Evolutionary conservation across 2,113 vertebrate species (phyloP), one percentile per base, ranked within the genome.

Genomic region (Tapirus terrestris): DNA sequence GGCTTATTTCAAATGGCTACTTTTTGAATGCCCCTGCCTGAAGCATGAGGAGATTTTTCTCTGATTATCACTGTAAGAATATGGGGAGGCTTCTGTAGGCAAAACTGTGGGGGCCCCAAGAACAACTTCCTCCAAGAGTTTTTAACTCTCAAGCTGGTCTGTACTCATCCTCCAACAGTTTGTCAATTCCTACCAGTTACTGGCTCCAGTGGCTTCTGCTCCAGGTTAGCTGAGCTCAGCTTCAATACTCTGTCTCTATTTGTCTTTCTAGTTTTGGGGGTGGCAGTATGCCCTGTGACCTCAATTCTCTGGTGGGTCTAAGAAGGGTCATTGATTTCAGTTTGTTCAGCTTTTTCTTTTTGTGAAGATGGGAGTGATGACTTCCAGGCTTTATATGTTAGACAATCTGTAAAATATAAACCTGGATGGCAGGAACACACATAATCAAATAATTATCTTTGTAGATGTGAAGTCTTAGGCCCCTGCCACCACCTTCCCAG

Each of bases 321-420:
- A 77, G 12, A 61, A 68, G 84, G 89, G 3, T 43, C 51, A 61
- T 3, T 70, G 39, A 53, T 89, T 68, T 93, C n/a, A 10, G 17
- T 96, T 43, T 93, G 21, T 68, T 70, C 33, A 89, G n/a, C 6
- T 65, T 85, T 96, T 70, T 31, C 6, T 72, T 70, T 84, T 48
- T 85, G 11, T 63, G 25, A 39, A 9, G 23, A 36, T 56, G 13
- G 58, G 8, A 82, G 29, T 58, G 51, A 68, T 10, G 39, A 63
- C 9, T 36, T 85, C 58, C 7, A 56, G 43, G 9, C 16, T 84
- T 77, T 51, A 43, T 4, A 23, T 61, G 53, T 39, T 72, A 39
- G 43, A 3, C 6, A 48, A 90, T 51, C 36, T 81, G 58, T 60
- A 58, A 93, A 27, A 77, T 31, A 68, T 63, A 92, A 82, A 65